A percentile compares a stretch with the other conserved stretches of the same genome.
These are phyloP conservation scores for Callorhinus ursinus DNA, from an alignment of 2,113 vertebrate genomes.

Conservation along the genomic window DNA sequence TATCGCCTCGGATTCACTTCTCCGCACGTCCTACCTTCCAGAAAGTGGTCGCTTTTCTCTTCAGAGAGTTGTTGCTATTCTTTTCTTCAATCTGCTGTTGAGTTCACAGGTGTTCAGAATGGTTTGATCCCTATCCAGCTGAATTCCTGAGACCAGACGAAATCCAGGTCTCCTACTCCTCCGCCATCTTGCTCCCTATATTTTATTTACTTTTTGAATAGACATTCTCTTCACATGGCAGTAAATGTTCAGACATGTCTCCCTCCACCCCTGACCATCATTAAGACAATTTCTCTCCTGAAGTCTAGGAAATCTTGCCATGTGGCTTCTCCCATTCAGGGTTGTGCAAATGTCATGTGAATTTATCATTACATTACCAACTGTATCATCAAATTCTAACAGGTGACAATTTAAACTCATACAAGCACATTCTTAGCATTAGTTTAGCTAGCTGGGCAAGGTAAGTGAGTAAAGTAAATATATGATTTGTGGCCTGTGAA, in stretches of 20 bases:
- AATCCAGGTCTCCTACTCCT: no score
- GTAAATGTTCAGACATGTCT: background rate
- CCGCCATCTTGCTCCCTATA: no score
- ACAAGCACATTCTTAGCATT: background rate
- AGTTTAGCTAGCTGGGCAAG: background rate
- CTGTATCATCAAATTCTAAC: background rate
- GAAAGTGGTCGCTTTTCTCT: no score
- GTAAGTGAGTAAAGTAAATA: conserved; percentile 5
- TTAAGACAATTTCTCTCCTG: background rate
- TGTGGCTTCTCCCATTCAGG: background rate
- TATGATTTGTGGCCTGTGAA: conserved; percentile 11
- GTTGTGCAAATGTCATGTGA: background rate
- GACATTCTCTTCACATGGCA: background rate
- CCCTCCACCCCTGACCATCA: background rate
- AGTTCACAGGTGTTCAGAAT: no score
- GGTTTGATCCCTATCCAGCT: no score
- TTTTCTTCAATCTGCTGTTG: no score
- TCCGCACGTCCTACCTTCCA: no score
- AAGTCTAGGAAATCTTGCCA: background rate
- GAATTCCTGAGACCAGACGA: no score
- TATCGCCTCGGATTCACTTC: no score
- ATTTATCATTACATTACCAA: background rate
- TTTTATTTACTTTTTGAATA: background rate
- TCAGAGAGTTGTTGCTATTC: no score
- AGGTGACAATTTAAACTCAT: background rate